Conservation (phyloP, 2,888 invertebrate species). For the Dicranocentrus wangi region DNA sequence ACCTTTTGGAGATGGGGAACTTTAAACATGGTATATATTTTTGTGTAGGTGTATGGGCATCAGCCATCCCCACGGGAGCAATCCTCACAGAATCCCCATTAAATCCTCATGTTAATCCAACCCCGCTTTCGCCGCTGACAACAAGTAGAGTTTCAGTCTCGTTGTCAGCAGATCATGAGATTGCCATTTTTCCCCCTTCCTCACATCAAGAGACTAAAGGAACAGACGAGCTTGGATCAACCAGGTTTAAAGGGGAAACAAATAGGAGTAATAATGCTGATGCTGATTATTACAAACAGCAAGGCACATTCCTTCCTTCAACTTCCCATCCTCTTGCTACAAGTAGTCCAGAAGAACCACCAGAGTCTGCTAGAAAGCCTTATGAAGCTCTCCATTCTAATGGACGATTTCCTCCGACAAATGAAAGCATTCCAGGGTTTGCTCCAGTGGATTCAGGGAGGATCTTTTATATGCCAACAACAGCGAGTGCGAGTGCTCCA, state of each 20-base stretch:
- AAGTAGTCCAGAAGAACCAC: conserved; percentile 9
- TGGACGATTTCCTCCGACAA: conserved; percentile 36
- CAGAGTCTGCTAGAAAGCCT: conserved; percentile 53
- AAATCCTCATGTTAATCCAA: conserved; percentile 63
- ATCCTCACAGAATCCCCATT: conserved; percentile 61
- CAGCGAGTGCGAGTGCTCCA: conserved; percentile 6
- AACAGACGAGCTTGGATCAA: conserved; percentile 59
- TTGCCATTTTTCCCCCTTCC: conserved; percentile 31
- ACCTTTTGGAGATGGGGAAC: no score
- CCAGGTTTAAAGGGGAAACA: conserved; percentile 60
- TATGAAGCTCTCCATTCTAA: conserved; percentile 37
- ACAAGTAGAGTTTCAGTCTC: conserved; percentile 28
- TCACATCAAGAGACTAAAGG: conserved; percentile 48
- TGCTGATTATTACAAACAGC: conserved; percentile 54
- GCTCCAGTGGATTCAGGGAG: conserved; percentile 35
- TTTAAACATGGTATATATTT: conserved; percentile 6
- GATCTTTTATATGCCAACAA: conserved; percentile 12
- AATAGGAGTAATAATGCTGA: conserved; percentile 57
- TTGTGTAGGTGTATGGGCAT: conserved; percentile 57
- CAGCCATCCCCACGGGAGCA: conserved; percentile 62
- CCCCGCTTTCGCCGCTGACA: conserved; percentile 46
- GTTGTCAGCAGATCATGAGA: conserved; percentile 45
- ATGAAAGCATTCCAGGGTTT: not conserved
- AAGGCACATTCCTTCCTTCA: conserved; percentile 51
- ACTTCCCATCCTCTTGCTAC: conserved; percentile 33